A percentile compares a stretch with the other conserved stretches of the same genome.
Evolutionary conservation across 37 sponge, comb jelly and placozoan genomes (phyloP).

Genomic region (Halisarca cf. caerulea): DNA sequence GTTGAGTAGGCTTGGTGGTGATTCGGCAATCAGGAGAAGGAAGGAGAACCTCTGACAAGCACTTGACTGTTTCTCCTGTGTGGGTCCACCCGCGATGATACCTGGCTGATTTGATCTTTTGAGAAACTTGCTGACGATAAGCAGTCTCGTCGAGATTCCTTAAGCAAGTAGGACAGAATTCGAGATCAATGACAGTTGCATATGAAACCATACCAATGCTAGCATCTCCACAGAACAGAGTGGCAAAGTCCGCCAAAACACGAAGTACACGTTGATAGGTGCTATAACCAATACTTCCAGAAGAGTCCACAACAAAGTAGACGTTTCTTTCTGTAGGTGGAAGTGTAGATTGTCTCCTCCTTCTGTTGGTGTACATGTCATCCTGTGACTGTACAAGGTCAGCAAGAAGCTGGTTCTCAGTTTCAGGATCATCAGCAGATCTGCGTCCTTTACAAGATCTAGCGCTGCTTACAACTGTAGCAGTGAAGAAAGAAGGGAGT

Average conservation of each 20-base stretch:
- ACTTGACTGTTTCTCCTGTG: constrained; percentile 21
- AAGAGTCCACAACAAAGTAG: constrained; percentile 13
- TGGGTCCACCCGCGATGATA: background rate
- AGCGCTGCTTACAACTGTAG: too few species aligned
- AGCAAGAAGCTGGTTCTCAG: background rate
- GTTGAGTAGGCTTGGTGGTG: background rate
- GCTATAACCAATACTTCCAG: background rate
- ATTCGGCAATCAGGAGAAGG: constrained; percentile 24
- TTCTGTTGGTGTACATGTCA: background rate
- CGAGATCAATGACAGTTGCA: background rate
- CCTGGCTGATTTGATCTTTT: constrained; percentile 1
- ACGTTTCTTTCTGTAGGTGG: constrained; percentile 12
- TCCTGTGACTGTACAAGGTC: background rate
- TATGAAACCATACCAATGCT: background rate
- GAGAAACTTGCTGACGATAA: background rate
- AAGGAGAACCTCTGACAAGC: constrained; percentile 17
- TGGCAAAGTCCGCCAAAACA: background rate
- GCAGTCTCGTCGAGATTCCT: background rate
- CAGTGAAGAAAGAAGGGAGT: too few species aligned
- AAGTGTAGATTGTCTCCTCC: background rate
- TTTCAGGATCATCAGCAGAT: background rate
- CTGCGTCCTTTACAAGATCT: background rate
- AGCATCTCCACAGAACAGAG: constrained; percentile 10
- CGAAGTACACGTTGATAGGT: background rate
- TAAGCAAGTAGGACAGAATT: constrained; percentile 20